phyloP scores from a whole-genome alignment of 2,797 vertebrate species.

The Malurus leucopterus region DNA sequence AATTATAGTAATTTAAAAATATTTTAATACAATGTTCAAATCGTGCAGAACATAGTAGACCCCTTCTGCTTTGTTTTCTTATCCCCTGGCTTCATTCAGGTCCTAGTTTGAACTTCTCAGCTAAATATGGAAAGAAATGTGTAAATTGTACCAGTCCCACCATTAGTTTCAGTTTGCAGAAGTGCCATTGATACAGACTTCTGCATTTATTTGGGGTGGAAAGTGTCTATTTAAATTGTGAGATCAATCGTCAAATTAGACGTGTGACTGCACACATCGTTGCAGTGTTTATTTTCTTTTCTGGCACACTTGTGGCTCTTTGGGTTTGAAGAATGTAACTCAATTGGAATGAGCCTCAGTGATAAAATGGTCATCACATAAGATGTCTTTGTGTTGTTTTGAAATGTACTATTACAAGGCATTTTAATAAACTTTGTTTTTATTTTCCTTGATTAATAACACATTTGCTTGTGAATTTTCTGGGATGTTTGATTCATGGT shows the following conservation, averaged over 20 bases:
- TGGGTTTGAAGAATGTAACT: constrained; percentile 68
- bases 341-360: constrained; percentile 61
- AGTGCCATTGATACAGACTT: constrained; percentile 32
- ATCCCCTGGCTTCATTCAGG: background rate
- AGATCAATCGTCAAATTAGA: constrained; percentile 64
- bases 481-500: constrained; percentile 85
- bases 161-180: constrained; percentile 8
- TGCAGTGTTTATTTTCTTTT: constrained; percentile 78
- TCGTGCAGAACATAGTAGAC: background rate
- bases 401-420: constrained; percentile 76
- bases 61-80: constrained; percentile 1
- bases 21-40: background rate
- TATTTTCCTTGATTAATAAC: constrained; percentile 93
- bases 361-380: constrained; percentile 70
- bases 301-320: constrained; percentile 68
- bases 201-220: constrained; percentile 51
- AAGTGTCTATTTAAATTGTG: constrained; percentile 66
- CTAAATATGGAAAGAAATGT: constrained; percentile 1
- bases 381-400: constrained; percentile 75
- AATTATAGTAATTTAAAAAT: background rate
- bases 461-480: constrained; percentile 86
- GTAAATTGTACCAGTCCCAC: background rate
- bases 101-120: background rate
- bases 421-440: constrained; percentile 97
- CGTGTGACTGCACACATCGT: constrained; percentile 58